Base-by-base conservation (phyloP, 2,797 vertebrate genomes). In the Halcyon smyrnensis region DNA sequence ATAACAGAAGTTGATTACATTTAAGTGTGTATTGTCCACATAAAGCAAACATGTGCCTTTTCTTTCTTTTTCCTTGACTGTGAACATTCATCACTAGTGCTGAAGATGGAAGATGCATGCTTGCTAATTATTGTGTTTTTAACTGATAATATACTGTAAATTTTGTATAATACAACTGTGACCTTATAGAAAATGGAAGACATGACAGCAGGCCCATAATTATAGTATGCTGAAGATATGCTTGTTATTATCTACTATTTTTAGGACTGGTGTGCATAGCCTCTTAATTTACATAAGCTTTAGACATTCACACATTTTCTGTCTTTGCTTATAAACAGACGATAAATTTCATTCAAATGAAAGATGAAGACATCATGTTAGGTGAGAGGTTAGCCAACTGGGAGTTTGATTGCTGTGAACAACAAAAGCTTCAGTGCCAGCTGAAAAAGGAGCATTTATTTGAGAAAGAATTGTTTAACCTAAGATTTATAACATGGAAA, bases 1-100 rank as follows among this genome's bases (percentile, higher is more conserved):
- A 98, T 98, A 98, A 97, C 98, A 98, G 97, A 98, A 98, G 98
- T 94, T 98, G 98, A 99, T 98, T 98, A 98, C 98, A 98, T 98
- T 98, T 98, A 98, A 98, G 95, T 96, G 87, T 96, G 95, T 97
- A 97, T 98, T 98, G 98, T 98, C 98, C 98, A 97, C 97, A 98
- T 98, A 98, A 97, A 97, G 97, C 97, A 98, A 98, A 98, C 98
- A 97, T 97, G 74, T 77, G 45, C 27, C 13, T 96, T 92, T 94
- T 82, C 57, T 79, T 68, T 56, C 59, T 71, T 80, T 37, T 24
- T 78, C 71, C 96, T 98, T 97, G 98, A 98, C 95, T 98, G 98
- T 97, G 98, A 98, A 98, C 98, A 98, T 98, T 98, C 97, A 98
- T 98, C 98, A 98, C 97, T 95, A 97, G 90, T 98, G 97, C 98